Evolutionary conservation across 2,888 invertebrate genomes (phyloP), one percentile per base, ranked within the genome.

Genomic region (Omphaloscelis lunosa): DNA sequence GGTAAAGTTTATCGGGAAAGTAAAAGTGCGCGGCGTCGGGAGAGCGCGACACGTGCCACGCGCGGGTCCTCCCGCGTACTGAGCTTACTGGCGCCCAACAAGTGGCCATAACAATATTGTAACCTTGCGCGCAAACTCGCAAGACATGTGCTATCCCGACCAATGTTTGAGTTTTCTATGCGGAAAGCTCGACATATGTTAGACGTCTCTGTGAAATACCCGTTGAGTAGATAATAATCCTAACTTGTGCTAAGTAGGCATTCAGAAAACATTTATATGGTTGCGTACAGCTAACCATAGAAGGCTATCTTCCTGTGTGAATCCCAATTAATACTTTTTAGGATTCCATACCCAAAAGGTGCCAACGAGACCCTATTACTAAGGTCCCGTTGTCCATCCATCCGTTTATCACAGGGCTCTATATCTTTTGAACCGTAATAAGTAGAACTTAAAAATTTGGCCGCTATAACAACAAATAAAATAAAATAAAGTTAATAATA

Each of bases 1-100:
- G 88, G 78, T 83, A 94, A 95, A 95, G 93, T 95, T 95, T 94
- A 86, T 93, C 94, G 94, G 88, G 90, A 92, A 90, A 90, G 91
- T 91, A 84, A 86, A 68, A 77, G 84, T 82, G 80, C 65, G 68
- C 45, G 77, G 80, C 63, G 83, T 80, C 77, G 80, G 77, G 77
- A 81, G 86, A 51, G 78, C 83, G 88, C 81, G 86, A 88, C 89
- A 90, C 92, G 91, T 92, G 93, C 92, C 93, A 89, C 95, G 92
- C 93, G 93, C 93, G 93, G 93, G 90, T 90, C 95, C 93, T 92
- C 94, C 94, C 95, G 95, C 95, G 94, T 88, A 94, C 95, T 94
- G 96, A 95, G 93, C 93, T 92, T 89, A 90, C 90, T 95, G 95
- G 95, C 96, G 95, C 96, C 96, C 96, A 96, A 96, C 96, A 96